Base-by-base conservation (phyloP, 2,888 invertebrate species). In the Nomada goodeniana region DNA sequence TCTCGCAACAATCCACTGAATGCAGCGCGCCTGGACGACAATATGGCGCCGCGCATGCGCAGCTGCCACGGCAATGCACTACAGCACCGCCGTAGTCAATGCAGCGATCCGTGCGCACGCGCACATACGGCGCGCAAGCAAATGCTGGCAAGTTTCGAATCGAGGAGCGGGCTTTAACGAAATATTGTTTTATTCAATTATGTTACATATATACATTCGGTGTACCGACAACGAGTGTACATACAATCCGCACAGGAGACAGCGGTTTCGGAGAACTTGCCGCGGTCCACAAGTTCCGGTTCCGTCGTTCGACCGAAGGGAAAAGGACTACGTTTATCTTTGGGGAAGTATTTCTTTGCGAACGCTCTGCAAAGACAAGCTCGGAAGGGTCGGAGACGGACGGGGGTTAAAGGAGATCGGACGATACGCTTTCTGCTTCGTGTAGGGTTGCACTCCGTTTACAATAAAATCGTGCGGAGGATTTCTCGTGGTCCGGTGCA, bases 361-460 rank as follows among this genome's bases (percentile, higher is more conserved):
- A 36, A 42, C 36, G 36, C n/a, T 53, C 29, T 18, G 50, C 36
- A 9, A 7, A 2, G 60, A 44, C 77, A 72, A 88, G 68, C 78
- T 87, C n/a, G 89, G 87, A 79, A 88, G 77, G 5, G 84, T 78
- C 15, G 89, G 89, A 70, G 90, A 84, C 52, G 92, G 88, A 53
- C 89, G 91, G 69, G 94, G 94, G 82, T 94, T 94, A 88, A 94
- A 94, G 59, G 92, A 91, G 82, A 94, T 94, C 44, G 94, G 94
- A 80, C 94, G 93, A 88, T 94, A 94, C 61, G 92, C 93, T 89
- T 94, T 94, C 71, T 91, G 91, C 68, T 92, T 90, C 59, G 92
- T 92, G 84, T 94, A 94, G 47, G 94, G 94, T 85, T 94, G 93
- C 47, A 93, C 88, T 65, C 89, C 89, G 86, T 89, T 91, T n/a